A percentile compares a stretch with the other conserved stretches of the same genome.
These are phyloP conservation scores for Halcyon leucocephala DNA, from an alignment of 2,797 vertebrate genomes.

Conservation along the genomic window DNA sequence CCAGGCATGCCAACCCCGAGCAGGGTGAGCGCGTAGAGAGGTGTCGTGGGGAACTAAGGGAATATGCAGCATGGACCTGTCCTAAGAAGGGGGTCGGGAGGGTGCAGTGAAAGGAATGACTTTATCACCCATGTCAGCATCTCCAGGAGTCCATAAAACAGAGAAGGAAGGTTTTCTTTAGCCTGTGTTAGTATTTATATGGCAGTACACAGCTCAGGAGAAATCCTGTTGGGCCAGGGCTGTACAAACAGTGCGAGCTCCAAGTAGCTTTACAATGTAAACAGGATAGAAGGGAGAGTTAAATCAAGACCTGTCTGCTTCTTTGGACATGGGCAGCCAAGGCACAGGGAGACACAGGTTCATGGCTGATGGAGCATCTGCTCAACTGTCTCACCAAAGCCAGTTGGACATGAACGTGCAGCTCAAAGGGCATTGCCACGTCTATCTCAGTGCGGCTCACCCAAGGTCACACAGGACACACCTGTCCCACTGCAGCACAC, in stretches of 20 bases:
- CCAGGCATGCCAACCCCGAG: neutral
- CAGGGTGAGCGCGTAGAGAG: neutral
- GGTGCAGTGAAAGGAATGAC: neutral
- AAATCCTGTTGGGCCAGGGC: neutral
- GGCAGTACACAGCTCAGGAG: neutral
- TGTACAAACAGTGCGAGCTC: neutral
- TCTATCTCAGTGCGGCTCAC: neutral
- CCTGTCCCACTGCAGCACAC: neutral
- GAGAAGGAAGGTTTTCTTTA: neutral
- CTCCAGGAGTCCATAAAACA: neutral
- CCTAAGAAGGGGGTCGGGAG: neutral
- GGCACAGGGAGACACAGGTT: neutral
- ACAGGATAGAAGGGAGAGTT: neutral
- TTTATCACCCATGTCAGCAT: neutral
- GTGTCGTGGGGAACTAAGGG: neutral
- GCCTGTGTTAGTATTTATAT: neutral
- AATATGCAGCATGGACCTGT: neutral
- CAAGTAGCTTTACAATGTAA: neutral
- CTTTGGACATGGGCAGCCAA: neutral
- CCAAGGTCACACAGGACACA: accelerated
- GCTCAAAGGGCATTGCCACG: neutral
- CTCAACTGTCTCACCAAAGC: neutral
- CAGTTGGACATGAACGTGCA: accelerated
- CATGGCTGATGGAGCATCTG: neutral
- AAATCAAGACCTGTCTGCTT: neutral